Base-by-base conservation (phyloP, 2,113 vertebrate genomes). In the Tupaia chinensis region DNA sequence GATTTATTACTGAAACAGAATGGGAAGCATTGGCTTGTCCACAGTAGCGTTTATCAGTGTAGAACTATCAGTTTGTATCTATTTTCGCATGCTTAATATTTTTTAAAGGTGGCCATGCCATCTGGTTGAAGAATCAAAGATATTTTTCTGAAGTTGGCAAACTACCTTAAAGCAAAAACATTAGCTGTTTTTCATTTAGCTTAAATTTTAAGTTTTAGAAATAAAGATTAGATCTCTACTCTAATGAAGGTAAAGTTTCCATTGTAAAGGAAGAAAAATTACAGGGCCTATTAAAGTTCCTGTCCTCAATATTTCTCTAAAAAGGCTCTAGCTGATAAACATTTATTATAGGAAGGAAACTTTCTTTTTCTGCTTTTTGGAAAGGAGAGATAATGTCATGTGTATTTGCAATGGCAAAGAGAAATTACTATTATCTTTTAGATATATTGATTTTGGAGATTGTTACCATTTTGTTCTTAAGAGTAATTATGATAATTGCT, bases 1-100 rank as follows among this genome's bases (percentile, higher is more conserved):
- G 95, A 98, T 98, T 98, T 98, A 98, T 98, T 97, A 87, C 97
- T 97, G 95, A 95, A 98, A 97, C 92, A 94, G 97, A 98, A 97
- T 34, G 95, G 87, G 88, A 97, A 92, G 93, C 89, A 88, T 97
- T 98, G 92, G 16, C 90, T 91, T 98, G 97, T 98, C 98, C 98
- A 95, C 82, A 96, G 96, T 95, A 97, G 95, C 80, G 22, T 98
- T 98, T 98, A 96, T 95, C 32, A 91, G 86, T 96, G 96, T 44
- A 95, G 88, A 96, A 83, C 70, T 95, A 83, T 95, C 88, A 15
- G 65, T 97, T 97, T 95, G 88, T 87, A 23, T 95, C 97, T 97
- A 76, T 92, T 98, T 98, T 89, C 66, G 89, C 76, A 92, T 54
- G 61, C 91, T 97, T 93, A 97, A 88, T 97, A 4, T 98, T 98